A percentile compares a stretch with the other conserved stretches of the same genome.
Evolutionary conservation across 2,113 vertebrate species (phyloP).

Genomic region (Cavia aperea): DNA sequence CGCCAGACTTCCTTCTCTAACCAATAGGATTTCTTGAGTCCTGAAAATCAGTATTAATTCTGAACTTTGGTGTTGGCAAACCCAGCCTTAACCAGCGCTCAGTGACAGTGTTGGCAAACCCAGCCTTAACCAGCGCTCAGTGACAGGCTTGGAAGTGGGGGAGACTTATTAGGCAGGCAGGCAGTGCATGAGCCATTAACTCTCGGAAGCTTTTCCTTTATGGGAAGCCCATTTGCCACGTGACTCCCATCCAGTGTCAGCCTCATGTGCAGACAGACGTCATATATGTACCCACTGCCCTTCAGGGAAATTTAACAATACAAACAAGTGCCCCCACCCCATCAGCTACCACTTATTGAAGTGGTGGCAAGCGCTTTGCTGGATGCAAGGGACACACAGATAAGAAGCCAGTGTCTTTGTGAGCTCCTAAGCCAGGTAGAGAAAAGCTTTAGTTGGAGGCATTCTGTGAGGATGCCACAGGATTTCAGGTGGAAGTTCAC

Average conservation of each 20-base stretch:
- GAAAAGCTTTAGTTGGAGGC: background rate
- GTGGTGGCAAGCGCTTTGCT: background rate
- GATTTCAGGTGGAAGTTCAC: background rate
- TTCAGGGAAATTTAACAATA: background rate
- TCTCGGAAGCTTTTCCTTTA: background rate
- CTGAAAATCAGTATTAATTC: conserved; percentile 3
- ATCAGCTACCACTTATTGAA: background rate
- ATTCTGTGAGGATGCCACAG: background rate
- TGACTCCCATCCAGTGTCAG: background rate
- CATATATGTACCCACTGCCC: background rate
- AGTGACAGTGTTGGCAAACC: background rate
- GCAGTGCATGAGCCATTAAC: background rate
- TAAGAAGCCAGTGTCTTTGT: background rate
- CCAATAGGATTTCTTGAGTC: background rate
- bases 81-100: background rate
- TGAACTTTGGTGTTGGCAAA: background rate
- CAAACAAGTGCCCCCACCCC: background rate
- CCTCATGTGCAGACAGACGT: background rate
- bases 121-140: background rate
- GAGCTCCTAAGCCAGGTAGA: background rate
- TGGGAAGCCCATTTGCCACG: background rate
- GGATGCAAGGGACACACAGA: background rate
- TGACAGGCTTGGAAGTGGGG: background rate
- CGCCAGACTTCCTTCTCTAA: background rate
- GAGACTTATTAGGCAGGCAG: background rate